phyloP scores from a whole-genome alignment of 2,797 vertebrate species.

The Sandelia bainsii region DNA sequence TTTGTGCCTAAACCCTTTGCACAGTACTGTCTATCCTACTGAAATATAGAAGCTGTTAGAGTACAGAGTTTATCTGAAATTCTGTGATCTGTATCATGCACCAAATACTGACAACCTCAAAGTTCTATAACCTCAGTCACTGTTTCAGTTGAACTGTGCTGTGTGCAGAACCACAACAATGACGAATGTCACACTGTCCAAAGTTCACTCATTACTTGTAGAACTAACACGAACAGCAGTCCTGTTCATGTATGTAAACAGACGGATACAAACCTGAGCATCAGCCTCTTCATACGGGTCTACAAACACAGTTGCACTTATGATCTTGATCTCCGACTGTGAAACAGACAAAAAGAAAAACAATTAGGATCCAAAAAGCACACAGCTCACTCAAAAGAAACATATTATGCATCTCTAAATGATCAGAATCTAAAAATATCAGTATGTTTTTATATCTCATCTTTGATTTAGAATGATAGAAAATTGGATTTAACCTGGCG shows the following conservation, averaged over 20 bases:
- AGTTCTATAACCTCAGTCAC: no score
- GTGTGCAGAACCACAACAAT: no score
- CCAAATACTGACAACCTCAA: no score
- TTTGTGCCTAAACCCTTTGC: no score
- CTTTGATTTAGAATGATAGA: not conserved
- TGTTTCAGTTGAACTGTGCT: no score
- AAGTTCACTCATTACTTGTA: no score
- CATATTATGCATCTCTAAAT: not conserved
- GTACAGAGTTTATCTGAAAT: no score
- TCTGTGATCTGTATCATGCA: no score
- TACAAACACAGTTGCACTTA: slow-evolving; percentile 91
- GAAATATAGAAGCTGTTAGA: no score
- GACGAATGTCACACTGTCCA: no score
- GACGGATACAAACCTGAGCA: slow-evolving; percentile 86
- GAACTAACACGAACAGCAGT: no score
- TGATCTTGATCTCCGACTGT: slow-evolving; percentile 92
- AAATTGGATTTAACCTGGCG: not conserved
- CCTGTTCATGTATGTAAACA: not conserved
- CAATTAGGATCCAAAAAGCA: not conserved
- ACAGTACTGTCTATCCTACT: no score
- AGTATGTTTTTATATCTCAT: not conserved
- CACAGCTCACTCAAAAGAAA: not conserved
- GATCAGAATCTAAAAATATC: not conserved
- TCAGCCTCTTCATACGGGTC: slow-evolving; percentile 97
- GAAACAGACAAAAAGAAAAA: slow-evolving; percentile 3